These are phyloP conservation scores for Trinectes maculatus DNA, from an alignment of 2,113 vertebrate genomes.

Conservation along the genomic window DNA sequence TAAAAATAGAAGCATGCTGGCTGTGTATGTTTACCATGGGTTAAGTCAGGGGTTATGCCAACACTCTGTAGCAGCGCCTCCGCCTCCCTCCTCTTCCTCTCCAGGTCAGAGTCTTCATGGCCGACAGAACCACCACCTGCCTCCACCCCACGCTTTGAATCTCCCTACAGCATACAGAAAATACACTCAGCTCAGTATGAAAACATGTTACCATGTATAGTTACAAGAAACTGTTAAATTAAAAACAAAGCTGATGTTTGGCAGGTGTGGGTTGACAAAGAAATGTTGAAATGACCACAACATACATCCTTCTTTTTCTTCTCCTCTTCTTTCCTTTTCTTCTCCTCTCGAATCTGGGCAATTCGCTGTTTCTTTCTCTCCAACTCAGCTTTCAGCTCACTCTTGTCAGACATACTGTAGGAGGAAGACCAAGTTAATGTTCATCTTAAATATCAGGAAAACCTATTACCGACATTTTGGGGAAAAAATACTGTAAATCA, in stretches of 20 bases:
- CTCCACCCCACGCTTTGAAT: conserved; percentile 69
- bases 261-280: no score
- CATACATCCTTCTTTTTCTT: conserved; percentile 83
- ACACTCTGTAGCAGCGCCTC: conserved; percentile 97
- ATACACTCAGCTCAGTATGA: background rate
- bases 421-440: background rate
- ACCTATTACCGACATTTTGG: no score
- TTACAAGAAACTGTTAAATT: background rate
- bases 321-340: conserved; percentile 84
- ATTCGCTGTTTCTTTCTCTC: conserved; percentile 84
- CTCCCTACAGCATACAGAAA: conserved; percentile 50
- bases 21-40: conserved; percentile 84
- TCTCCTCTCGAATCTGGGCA: conserved; percentile 83
- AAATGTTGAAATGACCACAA: background rate
- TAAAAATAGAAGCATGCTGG: conserved; percentile 34
- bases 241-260: background rate
- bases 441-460: no score
- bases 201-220: background rate
- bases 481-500: no score
- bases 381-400: conserved; percentile 82
- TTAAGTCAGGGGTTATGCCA: conserved; percentile 90
- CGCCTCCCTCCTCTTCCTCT: conserved; percentile 96
- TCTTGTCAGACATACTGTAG: conserved; percentile 83
- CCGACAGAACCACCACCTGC: conserved; percentile 81
- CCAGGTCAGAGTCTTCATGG: conserved; percentile 94